A percentile compares a stretch with the other conserved stretches of the same genome.
phyloP scores from a whole-genome alignment of 1,140 invertebrate species.

The Drosophila littoralis region DNA sequence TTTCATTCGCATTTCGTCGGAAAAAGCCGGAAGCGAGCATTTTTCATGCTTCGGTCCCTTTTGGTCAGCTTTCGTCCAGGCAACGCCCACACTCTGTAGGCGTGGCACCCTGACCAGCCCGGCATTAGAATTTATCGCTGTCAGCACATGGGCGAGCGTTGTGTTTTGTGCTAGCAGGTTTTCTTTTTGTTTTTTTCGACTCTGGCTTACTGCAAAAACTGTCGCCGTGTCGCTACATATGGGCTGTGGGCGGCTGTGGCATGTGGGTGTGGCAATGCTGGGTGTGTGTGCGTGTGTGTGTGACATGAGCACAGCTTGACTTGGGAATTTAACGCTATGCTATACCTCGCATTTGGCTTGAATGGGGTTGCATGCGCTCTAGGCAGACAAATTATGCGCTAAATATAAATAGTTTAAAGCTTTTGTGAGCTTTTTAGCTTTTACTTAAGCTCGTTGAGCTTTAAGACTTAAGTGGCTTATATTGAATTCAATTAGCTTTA shows the following conservation, averaged over 20 bases:
- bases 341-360: background rate
- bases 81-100: slow-evolving; percentile 44
- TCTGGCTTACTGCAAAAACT: slow-evolving; percentile 46
- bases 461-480: too few relatives aligned
- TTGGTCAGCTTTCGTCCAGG: slow-evolving; percentile 25
- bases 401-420: too few relatives aligned
- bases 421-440: background rate
- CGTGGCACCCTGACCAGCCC: slow-evolving; percentile 60
- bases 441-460: too few relatives aligned
- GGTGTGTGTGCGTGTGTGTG: slow-evolving; percentile 40
- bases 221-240: slow-evolving; percentile 47
- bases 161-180: slow-evolving; percentile 28
- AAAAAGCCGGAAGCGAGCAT: slow-evolving; percentile 52
- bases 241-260: background rate
- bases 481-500: too few relatives aligned
- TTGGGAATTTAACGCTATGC: slow-evolving; percentile 27
- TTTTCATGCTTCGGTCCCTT: slow-evolving; percentile 73
- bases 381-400: too few relatives aligned
- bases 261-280: background rate
- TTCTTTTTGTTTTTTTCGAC: slow-evolving; percentile 32
- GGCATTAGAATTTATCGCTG: slow-evolving; percentile 81
- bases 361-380: background rate
- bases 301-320: slow-evolving; percentile 52
- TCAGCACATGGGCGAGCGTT: slow-evolving; percentile 61
- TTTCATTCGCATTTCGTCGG: slow-evolving; percentile 16